Evolutionary conservation across 2,797 vertebrate species (phyloP), one percentile per base, ranked within the genome.

Genomic region (Pseudomugil tenellus): DNA sequence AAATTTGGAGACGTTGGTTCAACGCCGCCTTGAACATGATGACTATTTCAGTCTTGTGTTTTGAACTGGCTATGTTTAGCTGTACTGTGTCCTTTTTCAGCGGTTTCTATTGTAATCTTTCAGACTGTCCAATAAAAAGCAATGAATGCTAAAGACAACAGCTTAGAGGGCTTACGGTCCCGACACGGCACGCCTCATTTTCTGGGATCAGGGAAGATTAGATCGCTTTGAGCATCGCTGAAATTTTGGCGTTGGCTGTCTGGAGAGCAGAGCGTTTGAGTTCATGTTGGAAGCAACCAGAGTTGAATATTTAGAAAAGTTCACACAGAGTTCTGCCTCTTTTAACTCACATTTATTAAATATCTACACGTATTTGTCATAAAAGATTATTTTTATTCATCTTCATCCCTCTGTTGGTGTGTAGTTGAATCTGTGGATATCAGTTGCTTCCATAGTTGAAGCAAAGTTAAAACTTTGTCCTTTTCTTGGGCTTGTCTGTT

Each of bases 171-270:
- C 70, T 88, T 84, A 84, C 37, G 35, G 77, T 25, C 72, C 71
- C 67, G 57, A 88, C 84, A 79, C 11, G n/a, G 65, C 63, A 41
- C 26, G 68, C 25, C 82, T 88, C 72, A 87, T 90, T 91, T 83
- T 87, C 77, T 85, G 74, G 88, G 89, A 86, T 91, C 87, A 92
- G 79, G 63, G 67, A 74, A 88, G 86, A 90, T 91, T 91, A 91
- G 82, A 26, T 83, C 53, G 48, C 63, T 83, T 80, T 52, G 70
- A 73, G 67, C 76, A 32, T 77, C 52, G 39, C 76, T 84, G 66
- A 68, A 79, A 87, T 76, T 74, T 71, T 84, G 86, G 32, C 58
- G n/a, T 43, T 43, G 39, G 39, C 39, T n/a, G 39, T 43, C 39
- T 43, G 39, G 39, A 19, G 39, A 19, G 39, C 39, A 17, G 39